A percentile compares a stretch with the other conserved stretches of the same genome.
These are phyloP conservation scores for Globodera ellingtonae DNA, from an alignment of 1,140 invertebrate species.

Conservation along the genomic window DNA sequence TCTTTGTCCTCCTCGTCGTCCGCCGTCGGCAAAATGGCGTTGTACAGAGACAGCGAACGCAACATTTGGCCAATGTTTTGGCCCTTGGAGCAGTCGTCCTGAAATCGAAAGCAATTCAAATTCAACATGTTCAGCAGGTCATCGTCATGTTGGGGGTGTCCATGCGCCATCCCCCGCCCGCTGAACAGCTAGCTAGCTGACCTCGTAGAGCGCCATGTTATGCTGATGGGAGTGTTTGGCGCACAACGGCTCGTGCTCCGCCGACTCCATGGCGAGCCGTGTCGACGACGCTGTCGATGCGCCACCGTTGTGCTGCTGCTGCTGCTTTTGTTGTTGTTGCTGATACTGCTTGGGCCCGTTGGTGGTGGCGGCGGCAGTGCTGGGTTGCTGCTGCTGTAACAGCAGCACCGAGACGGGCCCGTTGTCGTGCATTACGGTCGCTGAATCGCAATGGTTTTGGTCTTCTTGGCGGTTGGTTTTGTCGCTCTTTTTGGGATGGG, in stretches of 20 bases:
- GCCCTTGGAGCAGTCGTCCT: slow-evolving; percentile 64
- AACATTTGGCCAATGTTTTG: slow-evolving; percentile 65
- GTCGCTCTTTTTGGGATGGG: background rate
- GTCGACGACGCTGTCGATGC: background rate
- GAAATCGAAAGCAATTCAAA: background rate
- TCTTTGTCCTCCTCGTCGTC: slow-evolving; percentile 55
- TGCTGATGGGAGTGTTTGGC: slow-evolving; percentile 18
- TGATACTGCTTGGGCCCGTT: slow-evolving; percentile 21
- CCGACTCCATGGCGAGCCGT: background rate
- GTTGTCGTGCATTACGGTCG: background rate
- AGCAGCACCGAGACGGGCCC: slow-evolving; percentile 5
- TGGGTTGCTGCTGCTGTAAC: background rate
- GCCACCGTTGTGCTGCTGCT: background rate
- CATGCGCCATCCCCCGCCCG: background rate
- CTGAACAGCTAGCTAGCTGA: background rate
- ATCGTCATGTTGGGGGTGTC: too few species aligned
- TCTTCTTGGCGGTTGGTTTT: background rate
- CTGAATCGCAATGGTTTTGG: slow-evolving; percentile 4
- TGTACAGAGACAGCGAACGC: slow-evolving; percentile 61
- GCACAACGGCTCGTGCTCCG: slow-evolving; percentile 29
- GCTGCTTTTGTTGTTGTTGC: background rate
- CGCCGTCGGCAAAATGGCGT: slow-evolving; percentile 56
- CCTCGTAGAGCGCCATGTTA: slow-evolving; percentile 39
- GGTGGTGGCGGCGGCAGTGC: background rate
- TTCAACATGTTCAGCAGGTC: background rate